Conservation (phyloP, 53 echinoderm and acorn worm genomes). For the Mesocentrotus franciscanus region DNA sequence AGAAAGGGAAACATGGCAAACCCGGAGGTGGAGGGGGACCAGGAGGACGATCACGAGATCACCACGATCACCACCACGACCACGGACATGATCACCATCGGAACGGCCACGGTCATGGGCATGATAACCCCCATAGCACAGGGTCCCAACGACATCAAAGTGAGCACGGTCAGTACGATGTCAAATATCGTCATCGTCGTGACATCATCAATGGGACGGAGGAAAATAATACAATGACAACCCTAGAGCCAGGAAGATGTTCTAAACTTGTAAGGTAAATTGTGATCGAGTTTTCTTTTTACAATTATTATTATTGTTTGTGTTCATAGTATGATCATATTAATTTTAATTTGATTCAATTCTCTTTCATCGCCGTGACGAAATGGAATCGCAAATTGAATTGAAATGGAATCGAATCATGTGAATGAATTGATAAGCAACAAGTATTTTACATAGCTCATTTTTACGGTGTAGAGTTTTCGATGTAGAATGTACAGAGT, state of each 20-base stretch:
- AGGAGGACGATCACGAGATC: slow-evolving; percentile 28
- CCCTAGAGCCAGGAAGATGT: slow-evolving; percentile 44
- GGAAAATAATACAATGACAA: slow-evolving; percentile 16
- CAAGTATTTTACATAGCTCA: too few relatives aligned
- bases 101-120: neutral
- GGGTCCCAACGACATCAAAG: slow-evolving; percentile 5
- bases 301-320: too few relatives aligned
- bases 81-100: slow-evolving; percentile 15
- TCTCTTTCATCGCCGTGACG: too few relatives aligned
- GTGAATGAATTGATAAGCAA: too few relatives aligned
- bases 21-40: neutral
- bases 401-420: too few relatives aligned
- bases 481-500: neutral
- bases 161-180: slow-evolving; percentile 8
- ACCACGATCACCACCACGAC: neutral
- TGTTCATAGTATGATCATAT: too few relatives aligned
- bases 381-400: too few relatives aligned
- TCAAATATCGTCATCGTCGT: slow-evolving; percentile 48
- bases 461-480: neutral
- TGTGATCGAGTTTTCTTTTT: neutral
- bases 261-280: slow-evolving; percentile 47
- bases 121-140: neutral
- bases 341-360: too few relatives aligned
- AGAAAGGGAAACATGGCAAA: neutral
- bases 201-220: slow-evolving; percentile 54